Evolutionary conservation across 1,140 invertebrate genomes (phyloP), one percentile per base, ranked within the genome.

Genomic region (Dendroctonus ponderosae): DNA sequence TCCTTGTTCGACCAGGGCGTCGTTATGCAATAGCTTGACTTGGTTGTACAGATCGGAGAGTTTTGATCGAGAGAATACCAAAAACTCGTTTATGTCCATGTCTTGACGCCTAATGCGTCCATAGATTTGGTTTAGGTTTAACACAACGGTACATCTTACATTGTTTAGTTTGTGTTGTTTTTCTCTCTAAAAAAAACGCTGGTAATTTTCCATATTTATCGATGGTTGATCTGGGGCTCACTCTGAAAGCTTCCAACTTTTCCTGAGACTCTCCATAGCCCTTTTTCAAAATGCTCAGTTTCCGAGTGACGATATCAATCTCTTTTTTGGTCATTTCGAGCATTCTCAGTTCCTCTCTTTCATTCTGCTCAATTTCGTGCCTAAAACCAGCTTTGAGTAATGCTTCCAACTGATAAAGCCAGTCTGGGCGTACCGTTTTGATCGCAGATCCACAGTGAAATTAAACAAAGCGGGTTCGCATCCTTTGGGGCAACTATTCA

Each of bases 401-500:
- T 15, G 26, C 3, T 26, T 26, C 1, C 26, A 26, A 26, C 26
- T 26, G 26, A 26, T 26, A 26, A 26, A 26, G 26, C 26, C 26
- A 26, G 26, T 26, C 26, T 26, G 26, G 26, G 26, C 3, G 26
- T 81, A 79, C 77, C 86, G 81, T 49, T 84, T 82, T 46, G 82
- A 74, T 48, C 88, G 81, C 71, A 88, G 77, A 8, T 80, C 74
- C 69, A 89, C 85, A n/a, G 87, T 84, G 63, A 84, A 76, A 38
- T 90, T 82, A 71, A 87, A 91, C 3, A 89, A 75, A 1, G 83
- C 82, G 61, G 81, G 82, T 53, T 91, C 89, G 75, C 90, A 89
- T 2, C 86, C 90, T 26, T 84, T 79, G 0, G 91, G 91, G 74
- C 91, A 92, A 14, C 88, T 79, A 75, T 84, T 87, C 68, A 92